These are phyloP conservation scores for Bugulina stolonifera DNA, from an alignment of 2,888 invertebrate genomes.

Conservation along the genomic window DNA sequence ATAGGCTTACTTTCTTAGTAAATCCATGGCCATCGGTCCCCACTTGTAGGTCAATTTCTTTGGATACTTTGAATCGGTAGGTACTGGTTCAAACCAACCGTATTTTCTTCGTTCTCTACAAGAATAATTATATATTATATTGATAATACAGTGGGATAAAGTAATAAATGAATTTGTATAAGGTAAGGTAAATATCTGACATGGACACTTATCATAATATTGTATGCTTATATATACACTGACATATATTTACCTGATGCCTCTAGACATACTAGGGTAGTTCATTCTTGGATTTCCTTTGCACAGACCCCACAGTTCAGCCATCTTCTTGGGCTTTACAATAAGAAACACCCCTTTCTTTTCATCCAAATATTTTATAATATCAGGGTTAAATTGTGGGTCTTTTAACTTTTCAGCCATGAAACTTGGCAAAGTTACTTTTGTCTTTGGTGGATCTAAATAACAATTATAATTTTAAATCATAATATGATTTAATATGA, in stretches of 20 bases:
- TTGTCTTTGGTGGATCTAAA: neutral
- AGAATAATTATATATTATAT: neutral
- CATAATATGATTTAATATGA: no score
- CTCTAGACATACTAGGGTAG: slow-evolving; percentile 21
- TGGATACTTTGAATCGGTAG: slow-evolving; percentile 6
- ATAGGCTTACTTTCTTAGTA: no score
- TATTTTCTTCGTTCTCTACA: slow-evolving; percentile 24
- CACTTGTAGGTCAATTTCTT: slow-evolving; percentile 17
- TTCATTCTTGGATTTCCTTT: slow-evolving; percentile 24
- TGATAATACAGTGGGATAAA: no score
- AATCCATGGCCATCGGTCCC: neutral
- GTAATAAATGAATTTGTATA: no score
- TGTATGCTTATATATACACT: no score
- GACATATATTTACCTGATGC: slow-evolving; percentile 22
- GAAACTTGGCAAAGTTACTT: neutral
- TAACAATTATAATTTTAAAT: no score
- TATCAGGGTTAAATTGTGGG: neutral
- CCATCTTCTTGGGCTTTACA: slow-evolving; percentile 5
- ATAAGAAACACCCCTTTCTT: slow-evolving; percentile 10
- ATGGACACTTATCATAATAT: no score
- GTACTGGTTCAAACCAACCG: slow-evolving; percentile 11
- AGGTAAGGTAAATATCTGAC: no score
- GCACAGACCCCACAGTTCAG: neutral
- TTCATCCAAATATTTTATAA: neutral
- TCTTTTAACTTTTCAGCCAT: neutral